phyloP scores from a whole-genome alignment of 2,797 vertebrate genomes.

The Urophycis tenuis region DNA sequence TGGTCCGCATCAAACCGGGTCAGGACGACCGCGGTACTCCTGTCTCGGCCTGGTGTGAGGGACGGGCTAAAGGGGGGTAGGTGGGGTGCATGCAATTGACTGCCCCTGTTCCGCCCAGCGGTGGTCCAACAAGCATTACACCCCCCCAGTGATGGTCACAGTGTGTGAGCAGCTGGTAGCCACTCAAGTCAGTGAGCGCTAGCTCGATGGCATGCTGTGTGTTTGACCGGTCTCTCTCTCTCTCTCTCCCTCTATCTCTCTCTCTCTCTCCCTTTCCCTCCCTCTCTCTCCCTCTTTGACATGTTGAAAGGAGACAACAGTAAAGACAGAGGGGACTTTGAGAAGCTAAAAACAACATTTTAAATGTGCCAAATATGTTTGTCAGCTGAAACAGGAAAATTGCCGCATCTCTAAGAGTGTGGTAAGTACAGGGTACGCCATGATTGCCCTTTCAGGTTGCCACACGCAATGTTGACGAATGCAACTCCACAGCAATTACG shows the following conservation, averaged over 20 bases:
- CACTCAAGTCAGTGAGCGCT: constrained; percentile 35
- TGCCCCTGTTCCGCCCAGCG: no score
- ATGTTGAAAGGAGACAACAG: background rate
- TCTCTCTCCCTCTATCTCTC: background rate
- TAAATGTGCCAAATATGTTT: background rate
- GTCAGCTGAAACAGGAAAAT: background rate
- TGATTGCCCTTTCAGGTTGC: background rate
- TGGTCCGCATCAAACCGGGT: no score
- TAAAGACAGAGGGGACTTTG: background rate
- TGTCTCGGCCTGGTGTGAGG: background rate
- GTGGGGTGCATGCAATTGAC: background rate
- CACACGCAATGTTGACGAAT: background rate
- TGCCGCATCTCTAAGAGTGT: background rate
- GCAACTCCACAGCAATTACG: background rate
- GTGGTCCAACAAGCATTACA: background rate
- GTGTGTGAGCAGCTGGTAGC: background rate
- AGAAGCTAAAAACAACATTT: background rate
- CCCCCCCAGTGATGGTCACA: background rate
- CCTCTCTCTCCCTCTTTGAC: no score
- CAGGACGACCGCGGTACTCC: background rate
- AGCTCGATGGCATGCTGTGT: constrained; percentile 20
- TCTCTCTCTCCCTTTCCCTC: no score
- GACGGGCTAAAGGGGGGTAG: background rate
- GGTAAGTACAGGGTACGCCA: background rate
- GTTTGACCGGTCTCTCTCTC: no score